Conservation (phyloP, 2,113 vertebrate species). For the Sciurus niger region DNA sequence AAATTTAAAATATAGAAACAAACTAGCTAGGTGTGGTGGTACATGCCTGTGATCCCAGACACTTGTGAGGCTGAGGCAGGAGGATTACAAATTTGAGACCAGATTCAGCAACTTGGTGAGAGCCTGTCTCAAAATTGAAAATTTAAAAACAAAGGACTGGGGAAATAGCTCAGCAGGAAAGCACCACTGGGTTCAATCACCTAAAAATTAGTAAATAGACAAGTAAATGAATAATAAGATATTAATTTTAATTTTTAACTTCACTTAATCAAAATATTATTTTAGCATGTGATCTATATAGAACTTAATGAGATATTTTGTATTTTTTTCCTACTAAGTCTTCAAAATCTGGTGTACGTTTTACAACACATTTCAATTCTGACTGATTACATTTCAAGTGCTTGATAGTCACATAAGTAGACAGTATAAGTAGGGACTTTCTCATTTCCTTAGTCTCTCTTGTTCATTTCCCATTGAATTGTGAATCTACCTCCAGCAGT, state of each 20-base stretch:
- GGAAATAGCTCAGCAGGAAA: no score
- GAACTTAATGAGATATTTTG: neutral
- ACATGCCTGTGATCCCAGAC: no score
- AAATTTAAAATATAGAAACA: neutral
- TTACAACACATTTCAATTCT: neutral
- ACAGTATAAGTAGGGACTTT: neutral
- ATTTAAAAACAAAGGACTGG: no score
- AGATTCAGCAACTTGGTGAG: no score
- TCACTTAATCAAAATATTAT: slow-evolving; percentile 6
- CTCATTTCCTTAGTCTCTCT: neutral
- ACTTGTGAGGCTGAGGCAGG: no score
- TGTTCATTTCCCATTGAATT: slow-evolving; percentile 16
- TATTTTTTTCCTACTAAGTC: neutral
- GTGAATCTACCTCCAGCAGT: neutral
- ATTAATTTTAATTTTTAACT: slow-evolving; percentile 15
- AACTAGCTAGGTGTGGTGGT: no score
- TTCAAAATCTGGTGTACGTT: neutral
- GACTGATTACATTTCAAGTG: neutral
- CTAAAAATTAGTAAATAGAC: no score
- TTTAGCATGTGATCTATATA: slow-evolving; percentile 1
- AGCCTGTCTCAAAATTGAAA: no score
- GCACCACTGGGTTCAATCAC: no score
- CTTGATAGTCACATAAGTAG: neutral
- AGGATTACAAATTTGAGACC: no score
- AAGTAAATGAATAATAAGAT: no score